Base-by-base conservation (phyloP, 2,113 vertebrate genomes). In the Lophotis ruficrista region DNA sequence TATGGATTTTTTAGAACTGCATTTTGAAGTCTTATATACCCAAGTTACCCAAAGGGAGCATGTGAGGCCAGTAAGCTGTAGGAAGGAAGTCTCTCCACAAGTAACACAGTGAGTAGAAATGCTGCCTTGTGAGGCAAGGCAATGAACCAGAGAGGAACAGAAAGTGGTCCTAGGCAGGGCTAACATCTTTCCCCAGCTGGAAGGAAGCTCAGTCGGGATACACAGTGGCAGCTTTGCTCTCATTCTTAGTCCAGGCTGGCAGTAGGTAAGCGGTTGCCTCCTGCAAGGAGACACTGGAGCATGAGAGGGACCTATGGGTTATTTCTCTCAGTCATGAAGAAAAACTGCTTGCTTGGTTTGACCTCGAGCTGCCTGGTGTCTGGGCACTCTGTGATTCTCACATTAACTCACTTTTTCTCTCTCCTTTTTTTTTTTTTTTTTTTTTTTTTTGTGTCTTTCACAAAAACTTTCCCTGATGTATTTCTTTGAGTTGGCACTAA, bases 1-100 rank as follows among this genome's bases (percentile, higher is more conserved):
- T 90, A 86, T 77, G 66, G 66, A 61, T 94, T 96, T 97, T 97
- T 93, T 73, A 77, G 78, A 72, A 58, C 50, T 73, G n/a, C 23
- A 58, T 92, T 83, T 90, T 95, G 66, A 85, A 58, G 50, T 35
- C 85, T 69, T 37, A 21, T 82, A 85, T 57, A 80, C 4, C 4
- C 37, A 43, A 72, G 35, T 37, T 66, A 61, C 56, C 30, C 64
- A 66, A 60, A 71, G 17, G 45, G 69, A 89, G 19, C 21, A 45
- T 8, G 17, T 2, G 18, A 90, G 54, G 71, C 47, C 53, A 68
- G 57, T 27, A 82, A 64, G 53, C 27, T 43, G 38, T 35, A 89
- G 82, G 60, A 79, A 87, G 56, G 31, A 66, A 78, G 15, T 51
- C 25, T 75, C 37, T 65, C 72, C 33, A 41, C 12, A 61, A 53